Base-by-base conservation (phyloP, 2,888 invertebrate species). In the Carpatolechia fugitivella region DNA sequence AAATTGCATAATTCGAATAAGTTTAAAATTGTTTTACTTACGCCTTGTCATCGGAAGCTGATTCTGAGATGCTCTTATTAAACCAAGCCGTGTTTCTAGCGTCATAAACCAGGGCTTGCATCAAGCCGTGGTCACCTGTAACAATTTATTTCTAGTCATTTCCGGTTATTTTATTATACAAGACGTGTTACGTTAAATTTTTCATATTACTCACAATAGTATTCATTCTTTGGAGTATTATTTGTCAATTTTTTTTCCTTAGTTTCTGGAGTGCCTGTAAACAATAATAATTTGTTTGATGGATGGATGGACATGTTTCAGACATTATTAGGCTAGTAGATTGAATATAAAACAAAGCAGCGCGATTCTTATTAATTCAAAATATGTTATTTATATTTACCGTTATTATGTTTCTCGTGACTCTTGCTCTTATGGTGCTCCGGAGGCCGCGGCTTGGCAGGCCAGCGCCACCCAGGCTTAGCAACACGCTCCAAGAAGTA, bases 61-160 rank as follows among this genome's bases (percentile, higher is more conserved):
- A 93, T 49, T 92, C 92, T 51, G 93, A 94, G 64, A 94, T 93
- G 74, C 95, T 95, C 63, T 94, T 93, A 64, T 95, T 94, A 78
- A 97, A 97, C 94, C 96, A 96, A 63, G 94, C 93, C 1, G 98
- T 97, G 62, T 95, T 95, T 74, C 95, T 93, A 7, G 97, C 97
- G 79, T 98, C 98, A 72, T 95, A 97, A 1, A 97, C 95, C 50
- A 98, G 85, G 52, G 96, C 95, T 74, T 95, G 94, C 81, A 98
- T 94, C 52, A 98, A 89, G 66, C 95, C 95, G 62, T 96, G 93
- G 76, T 98, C 97, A 82, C 96, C 96, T 95, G 77, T 2, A 40
- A 1, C 18, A 48, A 41, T 30, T 55, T n/a, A 33, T 33, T n/a
- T 11, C 3, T 1, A 33, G 10, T 11, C 10, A 8, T 8, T 33